Conservation (phyloP, 2,113 vertebrate genomes). For the Ochotona princeps region DNA sequence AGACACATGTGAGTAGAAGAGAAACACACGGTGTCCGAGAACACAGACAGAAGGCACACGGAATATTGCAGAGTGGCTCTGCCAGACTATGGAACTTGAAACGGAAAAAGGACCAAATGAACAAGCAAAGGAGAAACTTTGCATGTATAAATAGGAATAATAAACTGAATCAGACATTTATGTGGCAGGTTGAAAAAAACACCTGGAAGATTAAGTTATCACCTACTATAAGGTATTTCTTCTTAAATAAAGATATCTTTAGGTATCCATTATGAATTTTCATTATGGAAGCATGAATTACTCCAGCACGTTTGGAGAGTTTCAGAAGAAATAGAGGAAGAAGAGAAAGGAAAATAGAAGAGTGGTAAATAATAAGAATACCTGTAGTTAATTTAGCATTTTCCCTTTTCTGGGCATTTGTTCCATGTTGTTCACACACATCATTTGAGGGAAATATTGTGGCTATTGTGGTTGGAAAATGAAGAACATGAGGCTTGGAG, state of each 20-base stretch:
- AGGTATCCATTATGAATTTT: background rate
- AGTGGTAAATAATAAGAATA: background rate
- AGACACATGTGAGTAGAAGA: background rate
- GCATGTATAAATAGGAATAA: background rate
- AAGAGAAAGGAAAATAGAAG: background rate
- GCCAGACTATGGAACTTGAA: background rate
- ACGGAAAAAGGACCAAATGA: background rate
- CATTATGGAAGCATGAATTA: background rate
- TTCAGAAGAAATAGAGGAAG: background rate
- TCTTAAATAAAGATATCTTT: conserved; percentile 10
- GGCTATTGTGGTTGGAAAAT: background rate
- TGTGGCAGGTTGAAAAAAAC: background rate
- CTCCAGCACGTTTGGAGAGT: background rate
- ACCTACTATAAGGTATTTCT: conserved; percentile 17
- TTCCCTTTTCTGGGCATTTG: background rate
- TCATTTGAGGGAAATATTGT: background rate
- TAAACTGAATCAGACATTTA: background rate
- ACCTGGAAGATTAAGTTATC: background rate
- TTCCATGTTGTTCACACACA: background rate
- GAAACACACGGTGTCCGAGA: background rate
- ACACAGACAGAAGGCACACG: background rate
- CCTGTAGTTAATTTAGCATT: background rate
- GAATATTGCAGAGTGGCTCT: background rate
- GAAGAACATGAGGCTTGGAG: background rate
- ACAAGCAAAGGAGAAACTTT: background rate